Evolutionary conservation across 2,113 vertebrate species (phyloP).

Genomic region (Stercorarius parasiticus): DNA sequence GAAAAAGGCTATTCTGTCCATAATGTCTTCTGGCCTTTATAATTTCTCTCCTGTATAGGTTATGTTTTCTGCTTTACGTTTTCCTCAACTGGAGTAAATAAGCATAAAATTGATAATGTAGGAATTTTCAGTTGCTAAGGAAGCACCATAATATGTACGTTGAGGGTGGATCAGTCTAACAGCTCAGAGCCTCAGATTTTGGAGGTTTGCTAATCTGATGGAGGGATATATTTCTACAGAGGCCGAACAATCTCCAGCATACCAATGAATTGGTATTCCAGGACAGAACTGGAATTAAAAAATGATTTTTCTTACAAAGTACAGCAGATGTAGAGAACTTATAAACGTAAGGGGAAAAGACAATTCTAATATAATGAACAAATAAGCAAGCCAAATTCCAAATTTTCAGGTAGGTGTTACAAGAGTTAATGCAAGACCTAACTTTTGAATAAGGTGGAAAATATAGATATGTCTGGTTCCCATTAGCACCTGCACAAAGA

Average conservation of each 20-base stretch:
- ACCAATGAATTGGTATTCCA: background rate
- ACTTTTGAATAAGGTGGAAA: background rate
- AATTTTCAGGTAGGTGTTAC: background rate
- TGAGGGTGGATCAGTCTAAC: background rate
- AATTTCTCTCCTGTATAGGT: background rate
- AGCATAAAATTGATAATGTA: background rate
- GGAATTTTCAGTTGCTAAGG: background rate
- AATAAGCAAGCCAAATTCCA: background rate
- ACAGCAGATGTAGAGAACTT: background rate
- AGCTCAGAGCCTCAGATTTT: background rate
- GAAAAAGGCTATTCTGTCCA: background rate
- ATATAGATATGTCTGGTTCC: background rate
- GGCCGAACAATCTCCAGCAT: background rate
- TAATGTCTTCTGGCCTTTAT: accelerated
- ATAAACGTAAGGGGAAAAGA: background rate
- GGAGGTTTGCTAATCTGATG: background rate
- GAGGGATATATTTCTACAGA: background rate
- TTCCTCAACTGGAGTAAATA: background rate
- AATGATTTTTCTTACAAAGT: background rate
- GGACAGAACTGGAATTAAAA: background rate
- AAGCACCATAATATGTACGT: background rate
- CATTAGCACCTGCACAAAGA: background rate
- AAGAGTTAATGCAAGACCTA: background rate
- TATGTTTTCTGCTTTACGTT: background rate
- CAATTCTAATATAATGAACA: background rate